Percentiles rank a stretch among this genome's conserved stretches.
Evolutionary conservation across 2,797 vertebrate genomes (phyloP).

Genomic region (Hoplostethus atlanticus): DNA sequence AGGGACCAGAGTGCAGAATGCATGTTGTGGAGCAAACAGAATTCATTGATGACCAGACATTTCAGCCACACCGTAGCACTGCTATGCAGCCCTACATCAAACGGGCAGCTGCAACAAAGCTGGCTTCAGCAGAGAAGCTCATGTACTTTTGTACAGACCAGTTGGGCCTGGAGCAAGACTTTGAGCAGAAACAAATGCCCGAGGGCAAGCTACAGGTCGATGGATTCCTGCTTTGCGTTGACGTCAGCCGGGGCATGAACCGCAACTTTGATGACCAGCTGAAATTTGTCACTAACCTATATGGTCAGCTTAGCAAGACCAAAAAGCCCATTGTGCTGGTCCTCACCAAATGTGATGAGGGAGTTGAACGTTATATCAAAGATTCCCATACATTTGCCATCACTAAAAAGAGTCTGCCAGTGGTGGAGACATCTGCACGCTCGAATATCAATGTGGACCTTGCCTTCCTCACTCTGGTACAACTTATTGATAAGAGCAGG

Average conservation of each 20-base stretch:
- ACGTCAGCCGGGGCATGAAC: slow-evolving; percentile 99
- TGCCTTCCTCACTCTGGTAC: slow-evolving; percentile 94
- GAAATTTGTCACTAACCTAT: slow-evolving; percentile 95
- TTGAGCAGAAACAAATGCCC: slow-evolving; percentile 99
- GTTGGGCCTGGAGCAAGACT: slow-evolving; percentile 97
- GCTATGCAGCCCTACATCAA: slow-evolving; percentile 98
- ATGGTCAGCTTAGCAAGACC: slow-evolving; percentile 94
- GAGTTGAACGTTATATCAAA: slow-evolving; percentile 97
- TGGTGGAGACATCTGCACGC: slow-evolving; percentile 96
- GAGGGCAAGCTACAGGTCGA: slow-evolving; percentile 97
- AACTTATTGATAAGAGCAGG: slow-evolving; percentile 92
- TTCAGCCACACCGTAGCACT: slow-evolving; percentile 98
- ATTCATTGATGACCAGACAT: slow-evolving; percentile 98
- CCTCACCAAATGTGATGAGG: slow-evolving; percentile 97
- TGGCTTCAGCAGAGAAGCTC: slow-evolving; percentile 97
- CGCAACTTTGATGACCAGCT: slow-evolving; percentile 98
- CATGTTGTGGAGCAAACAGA: slow-evolving; percentile 99
- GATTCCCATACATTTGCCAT: slow-evolving; percentile 96
- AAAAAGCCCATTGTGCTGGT: slow-evolving; percentile 95
- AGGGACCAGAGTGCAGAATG: slow-evolving; percentile 91
- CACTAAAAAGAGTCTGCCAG: slow-evolving; percentile 97
- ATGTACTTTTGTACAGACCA: slow-evolving; percentile 99
- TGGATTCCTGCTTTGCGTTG: slow-evolving; percentile 94
- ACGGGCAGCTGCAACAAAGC: slow-evolving; percentile 92
- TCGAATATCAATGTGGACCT: slow-evolving; percentile 98